Base-by-base conservation (phyloP, 2,113 vertebrate genomes). In the Hucho hucho region DNA sequence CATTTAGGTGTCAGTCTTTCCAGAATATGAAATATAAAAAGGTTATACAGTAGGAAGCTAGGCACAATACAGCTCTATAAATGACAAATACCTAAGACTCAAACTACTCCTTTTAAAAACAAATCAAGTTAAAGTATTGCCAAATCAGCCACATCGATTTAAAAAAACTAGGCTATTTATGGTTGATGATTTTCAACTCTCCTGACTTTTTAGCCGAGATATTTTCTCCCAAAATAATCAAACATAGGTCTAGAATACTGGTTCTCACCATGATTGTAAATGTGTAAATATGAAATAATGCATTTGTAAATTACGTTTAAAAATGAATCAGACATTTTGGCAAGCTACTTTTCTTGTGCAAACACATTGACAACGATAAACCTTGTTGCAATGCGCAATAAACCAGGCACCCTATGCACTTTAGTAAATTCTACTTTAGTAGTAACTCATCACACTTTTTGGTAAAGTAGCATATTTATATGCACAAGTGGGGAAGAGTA, bases 381-480 rank as follows among this genome's bases (percentile, higher is more conserved):
- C 74, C 59, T 76, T 0, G 71, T 80, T 84, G 4, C 83, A 68
- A 82, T 86, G 53, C 32, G 3, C 14, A 49, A 13, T 83, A 81
- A 79, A 82, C 86, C 75, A 82, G 87, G 86, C 86, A 86, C 83
- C 81, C 85, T 56, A 82, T 87, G 90, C 89, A 92, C 89, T 92
- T 91, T 90, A 89, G 82, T 4, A 37, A 74, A 72, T 63, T 76
- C 63, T 74, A 53, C 70, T 32, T 66, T 81, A 69, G 78, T 72
- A 78, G 53, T 79, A 32, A 74, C n/a, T 75, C 79, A 74, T 77
- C 2, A 73, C 56, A 78, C 64, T 73, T 69, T 37, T 66, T 74
- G 64, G 80, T 83, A 63, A 59, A 68, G 66, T 68, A 64, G 37
- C 58, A 59, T 73, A 61, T 73, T 64, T 37, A 4, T 61, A 37